Base-by-base conservation (phyloP, 2,888 invertebrate genomes). In the Schizotus pectinicornis region DNA sequence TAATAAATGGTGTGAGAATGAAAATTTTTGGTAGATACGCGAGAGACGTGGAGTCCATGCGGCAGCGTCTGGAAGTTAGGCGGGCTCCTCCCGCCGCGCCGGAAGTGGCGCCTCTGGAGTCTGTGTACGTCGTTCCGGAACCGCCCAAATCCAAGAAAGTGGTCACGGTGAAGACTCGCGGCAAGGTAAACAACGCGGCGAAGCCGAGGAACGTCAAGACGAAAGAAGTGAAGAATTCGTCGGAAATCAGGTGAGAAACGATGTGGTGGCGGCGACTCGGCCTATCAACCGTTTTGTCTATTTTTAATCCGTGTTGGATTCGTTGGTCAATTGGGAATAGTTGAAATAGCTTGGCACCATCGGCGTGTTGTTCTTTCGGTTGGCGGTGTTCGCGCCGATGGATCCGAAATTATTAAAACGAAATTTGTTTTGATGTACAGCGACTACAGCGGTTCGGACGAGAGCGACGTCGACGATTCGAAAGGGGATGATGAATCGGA, bases 391-490 rank as follows among this genome's bases (percentile, higher is more conserved):
- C 5, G 22, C 22, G 22, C 61, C 56, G 52, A 34, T n/a, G 55
- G 41, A 47, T 41, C 42, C 51, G 43, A 51, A 60, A 61, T 65
- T 51, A 61, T 35, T 57, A 54, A 11, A 54, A 43, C 33, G 59
- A 51, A 43, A 51, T 60, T n/a, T n/a, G n/a, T n/a, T n/a, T n/a
- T 22, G 22, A 22, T 22, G 22, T 22, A 22, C 56, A 74, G 74
- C 58, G 73, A 74, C 39, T 68, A 62, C 61, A 71, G 72, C 61
- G 74, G 65, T 13, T 70, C 72, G 0, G 67, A 67, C 30, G 73
- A 74, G 37, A 73, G 73, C 61, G 74, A 74, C 51, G 61, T 62
- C 13, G 71, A 74, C 48, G 69, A 70, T 33, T 61, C 62, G 32
- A 54, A 61, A 9, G 68, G 57, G 5, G 51, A 45, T 33, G 62